Percentiles rank a stretch among this genome's conserved stretches.
Evolutionary conservation across 2,797 vertebrate species (phyloP).

Genomic region (Siniperca undulata): DNA sequence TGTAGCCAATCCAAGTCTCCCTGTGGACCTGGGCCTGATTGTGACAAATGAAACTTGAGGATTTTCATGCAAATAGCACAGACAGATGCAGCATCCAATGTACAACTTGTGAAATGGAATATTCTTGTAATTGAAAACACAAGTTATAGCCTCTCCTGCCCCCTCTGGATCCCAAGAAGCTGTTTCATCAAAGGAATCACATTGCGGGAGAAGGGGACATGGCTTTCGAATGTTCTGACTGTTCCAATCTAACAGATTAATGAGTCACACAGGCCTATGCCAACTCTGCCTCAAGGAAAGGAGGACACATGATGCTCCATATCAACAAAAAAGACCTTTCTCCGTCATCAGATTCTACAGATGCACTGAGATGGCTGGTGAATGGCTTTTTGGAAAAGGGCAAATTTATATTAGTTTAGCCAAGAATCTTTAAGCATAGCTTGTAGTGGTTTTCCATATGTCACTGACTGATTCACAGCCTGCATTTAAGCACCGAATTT

Average conservation of each 20-base stretch:
- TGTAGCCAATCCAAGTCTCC: constrained; percentile 21
- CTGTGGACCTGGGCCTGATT: constrained; percentile 40
- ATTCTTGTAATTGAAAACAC: constrained; percentile 78
- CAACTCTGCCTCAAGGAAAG: constrained; percentile 74
- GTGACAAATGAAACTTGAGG: constrained; percentile 60
- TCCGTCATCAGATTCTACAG: constrained; percentile 60
- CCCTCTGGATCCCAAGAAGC: constrained; percentile 62
- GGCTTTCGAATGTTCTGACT: constrained; percentile 79
- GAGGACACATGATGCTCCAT: constrained; percentile 71
- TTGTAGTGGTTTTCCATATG: constrained; percentile 50
- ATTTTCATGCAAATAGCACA: constrained; percentile 62
- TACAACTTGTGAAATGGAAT: constrained; percentile 70
- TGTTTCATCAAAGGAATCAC: constrained; percentile 77
- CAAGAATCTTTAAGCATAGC: constrained; percentile 54
- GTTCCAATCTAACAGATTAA: constrained; percentile 85
- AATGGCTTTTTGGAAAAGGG: constrained; percentile 63
- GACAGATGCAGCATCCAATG: constrained; percentile 56
- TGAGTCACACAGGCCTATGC: constrained; percentile 75
- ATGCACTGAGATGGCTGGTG: constrained; percentile 57
- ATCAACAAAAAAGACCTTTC: constrained; percentile 77
- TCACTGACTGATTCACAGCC: constrained; percentile 52
- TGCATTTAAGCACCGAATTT: constrained; percentile 51
- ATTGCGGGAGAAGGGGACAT: constrained; percentile 65
- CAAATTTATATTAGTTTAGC: constrained; percentile 64
- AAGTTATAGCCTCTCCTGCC: constrained; percentile 69